Percentiles rank a stretch among this genome's conserved stretches.
These are phyloP conservation scores for Palythoa grandis DNA, from an alignment of 92 coral and sea anemone species.

Conservation along the genomic window DNA sequence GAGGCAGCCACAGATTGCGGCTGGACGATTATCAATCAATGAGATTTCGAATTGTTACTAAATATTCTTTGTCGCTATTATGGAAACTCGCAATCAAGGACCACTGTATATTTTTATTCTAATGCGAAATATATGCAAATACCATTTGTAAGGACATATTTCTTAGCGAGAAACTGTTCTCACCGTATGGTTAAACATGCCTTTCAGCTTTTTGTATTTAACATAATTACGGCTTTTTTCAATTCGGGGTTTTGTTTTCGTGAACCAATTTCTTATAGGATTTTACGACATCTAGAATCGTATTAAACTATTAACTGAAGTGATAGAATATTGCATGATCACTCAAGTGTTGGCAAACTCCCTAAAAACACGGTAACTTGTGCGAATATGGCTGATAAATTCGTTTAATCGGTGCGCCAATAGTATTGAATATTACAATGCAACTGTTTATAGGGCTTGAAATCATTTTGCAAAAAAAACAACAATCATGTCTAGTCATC, in stretches of 20 bases:
- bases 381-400: background rate
- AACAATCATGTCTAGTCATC: background rate
- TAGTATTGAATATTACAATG: background rate
- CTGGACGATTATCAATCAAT: background rate
- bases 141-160: background rate
- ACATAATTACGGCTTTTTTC: background rate
- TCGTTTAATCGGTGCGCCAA: background rate
- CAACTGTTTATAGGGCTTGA: constrained; percentile 14
- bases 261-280: background rate
- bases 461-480: background rate
- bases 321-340: background rate
- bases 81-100: background rate
- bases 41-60: background rate
- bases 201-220: background rate
- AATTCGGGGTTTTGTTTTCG: background rate
- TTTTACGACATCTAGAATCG: background rate
- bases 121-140: background rate
- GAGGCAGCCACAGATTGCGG: constrained; percentile 14
- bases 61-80: background rate
- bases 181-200: background rate
- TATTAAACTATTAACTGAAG: background rate
- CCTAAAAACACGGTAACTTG: background rate
- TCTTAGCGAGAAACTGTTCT: background rate
- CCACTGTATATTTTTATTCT: background rate
- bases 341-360: background rate